Evolutionary conservation across 2,113 vertebrate genomes (phyloP).

Genomic region (Coptodon rendalli): DNA sequence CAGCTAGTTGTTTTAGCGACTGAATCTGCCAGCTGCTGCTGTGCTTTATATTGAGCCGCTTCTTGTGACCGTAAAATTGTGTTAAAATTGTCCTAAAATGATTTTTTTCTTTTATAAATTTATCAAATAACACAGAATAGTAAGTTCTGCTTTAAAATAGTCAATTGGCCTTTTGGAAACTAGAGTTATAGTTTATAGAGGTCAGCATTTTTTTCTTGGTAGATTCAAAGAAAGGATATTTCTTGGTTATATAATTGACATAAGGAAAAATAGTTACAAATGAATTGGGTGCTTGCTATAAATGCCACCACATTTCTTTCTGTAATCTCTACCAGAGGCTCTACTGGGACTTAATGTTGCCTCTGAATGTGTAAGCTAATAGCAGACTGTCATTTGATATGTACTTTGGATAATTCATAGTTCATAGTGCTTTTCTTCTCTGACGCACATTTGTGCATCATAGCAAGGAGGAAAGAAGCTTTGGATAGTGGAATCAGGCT

Average conservation of each 20-base stretch:
- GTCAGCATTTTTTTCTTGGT: neutral
- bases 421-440: constrained; percentile 1
- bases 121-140: neutral
- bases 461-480: neutral
- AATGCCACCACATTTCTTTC: neutral
- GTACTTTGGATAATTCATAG: constrained; percentile 18
- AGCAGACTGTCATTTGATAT: constrained; percentile 24
- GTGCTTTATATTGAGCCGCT: neutral
- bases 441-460: constrained; percentile 11
- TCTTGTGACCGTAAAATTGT: neutral
- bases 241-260: neutral
- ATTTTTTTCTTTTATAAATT: neutral
- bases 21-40: constrained; percentile 9
- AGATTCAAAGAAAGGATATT: neutral
- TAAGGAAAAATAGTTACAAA: neutral
- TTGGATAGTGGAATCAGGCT: neutral
- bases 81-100: neutral
- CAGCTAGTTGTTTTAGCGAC: neutral
- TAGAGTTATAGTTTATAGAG: neutral
- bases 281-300: neutral
- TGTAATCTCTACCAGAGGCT: constrained; percentile 24
- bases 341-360: constrained; percentile 10
- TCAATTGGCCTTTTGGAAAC: neutral
- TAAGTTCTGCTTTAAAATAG: neutral
- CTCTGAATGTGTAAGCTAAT: constrained; percentile 22